phyloP scores from a whole-genome alignment of 2,797 vertebrate genomes.

The Acipenser oxyrinchus region DNA sequence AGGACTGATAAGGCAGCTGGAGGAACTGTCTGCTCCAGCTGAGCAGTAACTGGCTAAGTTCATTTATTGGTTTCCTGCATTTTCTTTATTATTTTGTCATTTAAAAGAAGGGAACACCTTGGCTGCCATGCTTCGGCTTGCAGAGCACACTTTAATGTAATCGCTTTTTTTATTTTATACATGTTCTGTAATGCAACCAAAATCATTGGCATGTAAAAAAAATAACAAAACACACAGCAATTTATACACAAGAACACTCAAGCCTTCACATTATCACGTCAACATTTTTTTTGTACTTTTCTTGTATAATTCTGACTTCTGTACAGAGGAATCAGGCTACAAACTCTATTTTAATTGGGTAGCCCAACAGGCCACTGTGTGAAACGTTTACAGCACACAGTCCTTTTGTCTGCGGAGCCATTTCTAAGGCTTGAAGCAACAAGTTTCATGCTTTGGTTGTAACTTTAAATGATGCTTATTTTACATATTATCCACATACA shows the following conservation, averaged over 20 bases:
- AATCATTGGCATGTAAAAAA: conserved; percentile 42
- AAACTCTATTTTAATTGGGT: conserved; percentile 65
- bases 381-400: conserved; percentile 76
- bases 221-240: conserved; percentile 37
- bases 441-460: conserved; percentile 94
- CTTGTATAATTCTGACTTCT: conserved; percentile 50
- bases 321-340: conserved; percentile 75
- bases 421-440: conserved; percentile 77
- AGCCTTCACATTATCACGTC: conserved; percentile 70
- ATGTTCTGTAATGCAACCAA: conserved; percentile 51
- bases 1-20: too few relatives aligned
- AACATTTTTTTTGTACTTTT: too few relatives aligned
- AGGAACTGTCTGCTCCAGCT: too few relatives aligned
- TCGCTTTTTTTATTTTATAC: conserved; percentile 44
- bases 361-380: conserved; percentile 78
- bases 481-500: conserved; percentile 81
- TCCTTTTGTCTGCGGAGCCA: conserved; percentile 61
- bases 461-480: conserved; percentile 51
- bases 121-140: conserved; percentile 44
- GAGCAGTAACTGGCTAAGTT: too few relatives aligned
- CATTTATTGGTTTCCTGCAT: too few relatives aligned
- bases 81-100: too few relatives aligned
- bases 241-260: conserved; percentile 72
- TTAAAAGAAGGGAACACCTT: conserved; percentile 20
- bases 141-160: conserved; percentile 57